phyloP scores from a whole-genome alignment of 2,797 vertebrate species.

The Falco biarmicus region DNA sequence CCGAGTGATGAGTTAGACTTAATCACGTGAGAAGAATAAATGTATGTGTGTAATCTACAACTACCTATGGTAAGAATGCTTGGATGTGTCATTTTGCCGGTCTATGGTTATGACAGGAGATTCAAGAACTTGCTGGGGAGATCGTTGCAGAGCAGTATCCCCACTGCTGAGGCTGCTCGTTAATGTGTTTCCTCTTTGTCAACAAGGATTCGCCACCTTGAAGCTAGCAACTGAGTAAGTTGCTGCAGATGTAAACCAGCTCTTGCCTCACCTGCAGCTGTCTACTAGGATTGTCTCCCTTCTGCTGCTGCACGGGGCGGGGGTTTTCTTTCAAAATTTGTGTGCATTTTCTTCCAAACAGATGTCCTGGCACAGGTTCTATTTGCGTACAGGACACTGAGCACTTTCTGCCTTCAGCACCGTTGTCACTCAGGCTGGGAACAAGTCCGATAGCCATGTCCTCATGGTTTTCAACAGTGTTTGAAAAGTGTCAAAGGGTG shows the following conservation, averaged over 20 bases:
- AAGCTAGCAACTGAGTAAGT: background rate
- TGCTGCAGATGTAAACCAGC: background rate
- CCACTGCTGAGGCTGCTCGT: background rate
- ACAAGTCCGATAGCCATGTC: background rate
- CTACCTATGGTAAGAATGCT: background rate
- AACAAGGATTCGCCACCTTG: background rate
- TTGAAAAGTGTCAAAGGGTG: background rate
- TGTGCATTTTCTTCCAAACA: background rate
- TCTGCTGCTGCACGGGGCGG: too few relatives aligned
- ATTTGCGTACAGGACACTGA: background rate
- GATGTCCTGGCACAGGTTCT: background rate
- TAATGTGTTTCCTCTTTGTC: background rate
- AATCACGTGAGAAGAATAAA: background rate
- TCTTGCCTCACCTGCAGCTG: background rate
- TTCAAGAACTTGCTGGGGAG: background rate
- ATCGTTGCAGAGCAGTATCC: background rate
- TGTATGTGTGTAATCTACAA: background rate
- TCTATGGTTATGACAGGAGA: background rate
- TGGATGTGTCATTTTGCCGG: background rate
- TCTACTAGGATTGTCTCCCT: background rate
- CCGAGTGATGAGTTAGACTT: background rate
- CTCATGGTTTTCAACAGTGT: background rate
- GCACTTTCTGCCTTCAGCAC: background rate
- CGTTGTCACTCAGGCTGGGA: background rate
- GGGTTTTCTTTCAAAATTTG: too few relatives aligned